Base-by-base conservation (phyloP, 2,797 vertebrate genomes). In the Alca torda region DNA sequence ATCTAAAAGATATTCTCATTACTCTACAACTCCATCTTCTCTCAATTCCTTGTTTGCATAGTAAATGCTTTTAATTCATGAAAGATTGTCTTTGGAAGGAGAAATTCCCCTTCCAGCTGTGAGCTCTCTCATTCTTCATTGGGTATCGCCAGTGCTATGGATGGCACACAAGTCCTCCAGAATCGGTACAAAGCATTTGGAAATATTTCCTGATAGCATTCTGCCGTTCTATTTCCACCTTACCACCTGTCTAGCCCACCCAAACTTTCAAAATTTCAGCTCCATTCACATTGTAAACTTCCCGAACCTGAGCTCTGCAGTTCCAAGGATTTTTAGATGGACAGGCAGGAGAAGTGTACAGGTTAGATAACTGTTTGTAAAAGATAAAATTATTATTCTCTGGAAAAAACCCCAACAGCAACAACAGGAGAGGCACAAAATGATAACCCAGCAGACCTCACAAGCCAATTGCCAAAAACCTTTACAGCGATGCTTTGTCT, bases 341-440 rank as follows among this genome's bases (percentile, higher is more conserved):
- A 77, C n/a, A 60, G 81, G 77, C 84, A 89, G 93, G 74, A 79
- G 89, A 94, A 88, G 80, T 13, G 31, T 60, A 63, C 90, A 92
- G 96, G 96, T 95, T 77, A 97, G 73, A 73, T 93, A 87, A 97
- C 80, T 97, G 97, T 95, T 97, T 92, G 50, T 67, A 70, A n/a
- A 92, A 98, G 96, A 98, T 98, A 98, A 98, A 96, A 97, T 81
- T 93, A 56, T 67, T 95, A 88, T 95, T 95, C 31, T 70, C 39
- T 35, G 43, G 26, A 6, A 41, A 73, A 46, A 48, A 39, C 4
- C 39, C 28, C 61, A 31, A 41, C 75, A 60, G 57, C n/a, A 91
- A 33, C 45, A 70, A 73, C 72, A 89, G 59, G 68, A 92, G 85
- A 87, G 33, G 46, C n/a, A 76, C 54, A 84, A 74, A 70, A 95